phyloP scores from a whole-genome alignment of 1,140 invertebrate genomes.

The Charaxes varanes region DNA sequence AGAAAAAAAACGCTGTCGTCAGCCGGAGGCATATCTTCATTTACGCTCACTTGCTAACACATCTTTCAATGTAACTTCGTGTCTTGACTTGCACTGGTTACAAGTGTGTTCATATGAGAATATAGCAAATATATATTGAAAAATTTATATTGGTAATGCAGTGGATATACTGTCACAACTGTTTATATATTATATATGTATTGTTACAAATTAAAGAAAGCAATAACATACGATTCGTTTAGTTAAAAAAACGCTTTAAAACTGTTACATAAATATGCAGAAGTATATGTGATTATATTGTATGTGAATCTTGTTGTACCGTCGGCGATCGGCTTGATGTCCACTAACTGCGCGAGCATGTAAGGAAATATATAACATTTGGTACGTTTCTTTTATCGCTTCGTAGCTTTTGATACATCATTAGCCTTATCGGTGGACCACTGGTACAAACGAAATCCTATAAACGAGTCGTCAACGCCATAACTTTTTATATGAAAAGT shows the following conservation, averaged over 20 bases:
- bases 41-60: conserved; percentile 11
- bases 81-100: conserved; percentile 18
- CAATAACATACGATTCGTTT: conserved; percentile 14
- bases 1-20: conserved; percentile 12
- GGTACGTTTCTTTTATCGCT: neutral
- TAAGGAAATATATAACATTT: neutral
- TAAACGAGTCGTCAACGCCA: conserved; percentile 2
- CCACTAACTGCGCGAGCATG: neutral
- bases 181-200: conserved; percentile 12
- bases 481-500: neutral
- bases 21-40: conserved; percentile 27
- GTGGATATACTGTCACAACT: conserved; percentile 8
- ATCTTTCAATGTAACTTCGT: conserved; percentile 17
- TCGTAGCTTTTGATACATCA: neutral
- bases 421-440: neutral
- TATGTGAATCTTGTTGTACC: conserved; percentile 2
- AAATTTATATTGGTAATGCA: conserved; percentile 18
- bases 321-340: neutral
- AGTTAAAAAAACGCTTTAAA: conserved; percentile 13
- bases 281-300: conserved; percentile 14
- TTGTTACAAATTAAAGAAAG: conserved; percentile 12
- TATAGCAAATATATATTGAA: conserved; percentile 16
- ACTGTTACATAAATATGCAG: conserved; percentile 15
- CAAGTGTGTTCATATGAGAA: conserved; percentile 17
- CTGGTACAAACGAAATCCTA: neutral